phyloP scores from a whole-genome alignment of 2,888 invertebrate species.

The Machimus rusticus region DNA sequence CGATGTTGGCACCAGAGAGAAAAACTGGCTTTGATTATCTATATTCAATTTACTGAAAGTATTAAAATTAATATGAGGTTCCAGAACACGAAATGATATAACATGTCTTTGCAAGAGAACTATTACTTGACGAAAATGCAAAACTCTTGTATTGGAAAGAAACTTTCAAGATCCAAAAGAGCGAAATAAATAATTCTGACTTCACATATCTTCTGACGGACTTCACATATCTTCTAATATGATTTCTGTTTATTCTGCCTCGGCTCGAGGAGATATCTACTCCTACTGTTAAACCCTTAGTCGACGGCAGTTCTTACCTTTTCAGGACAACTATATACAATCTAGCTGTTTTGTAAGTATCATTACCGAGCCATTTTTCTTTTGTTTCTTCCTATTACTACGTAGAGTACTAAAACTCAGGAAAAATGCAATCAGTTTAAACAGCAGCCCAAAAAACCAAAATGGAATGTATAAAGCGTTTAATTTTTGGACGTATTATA shows the following conservation, averaged over 20 bases:
- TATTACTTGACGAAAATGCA: no score
- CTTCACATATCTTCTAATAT: neutral
- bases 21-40: no score
- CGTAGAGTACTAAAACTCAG: neutral
- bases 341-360: neutral
- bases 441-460: slow-evolving; percentile 1
- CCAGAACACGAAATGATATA: no score
- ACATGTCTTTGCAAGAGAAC: no score
- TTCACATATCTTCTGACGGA: neutral
- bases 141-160: no score
- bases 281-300: neutral
- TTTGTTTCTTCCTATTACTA: neutral
- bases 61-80: no score
- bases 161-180: no score
- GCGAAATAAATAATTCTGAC: no score
- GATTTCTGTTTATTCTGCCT: neutral
- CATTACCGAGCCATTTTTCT: neutral
- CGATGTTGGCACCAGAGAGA: no score
- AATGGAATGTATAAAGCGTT: slow-evolving; percentile 9
- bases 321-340: neutral
- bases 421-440: slow-evolving; percentile 34
- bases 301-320: neutral
- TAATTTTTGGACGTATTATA: slow-evolving; percentile 11
- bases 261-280: neutral
- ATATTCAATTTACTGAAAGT: no score